Percentiles rank a stretch among this genome's conserved stretches.
These are phyloP conservation scores for Oasisia sp. DNA, from an alignment of 2,888 invertebrate species.

Conservation along the genomic window DNA sequence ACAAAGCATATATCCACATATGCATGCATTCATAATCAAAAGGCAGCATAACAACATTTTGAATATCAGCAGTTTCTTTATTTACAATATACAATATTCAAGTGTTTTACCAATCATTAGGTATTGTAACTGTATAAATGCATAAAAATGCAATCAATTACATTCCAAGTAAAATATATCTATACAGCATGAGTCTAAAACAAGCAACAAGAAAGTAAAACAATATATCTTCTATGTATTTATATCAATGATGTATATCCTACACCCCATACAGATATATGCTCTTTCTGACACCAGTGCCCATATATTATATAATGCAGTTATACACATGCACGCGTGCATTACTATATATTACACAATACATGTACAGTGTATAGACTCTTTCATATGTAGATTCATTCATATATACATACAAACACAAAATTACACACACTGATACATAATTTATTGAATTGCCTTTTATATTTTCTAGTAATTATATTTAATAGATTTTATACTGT, in stretches of 20 bases:
- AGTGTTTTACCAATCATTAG: not conserved
- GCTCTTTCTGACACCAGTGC: no score
- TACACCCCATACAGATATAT: no score
- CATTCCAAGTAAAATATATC: not conserved
- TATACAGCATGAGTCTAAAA: not conserved
- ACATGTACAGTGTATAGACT: no score
- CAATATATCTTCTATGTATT: not conserved
- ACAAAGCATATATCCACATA: not conserved
- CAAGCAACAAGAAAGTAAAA: conserved; percentile 10
- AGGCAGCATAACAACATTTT: not conserved
- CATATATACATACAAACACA: not conserved
- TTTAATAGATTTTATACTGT: no score
- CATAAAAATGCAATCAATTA: not conserved
- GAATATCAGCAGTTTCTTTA: not conserved
- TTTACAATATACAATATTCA: conserved; percentile 4
- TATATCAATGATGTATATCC: not conserved
- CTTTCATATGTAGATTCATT: no score
- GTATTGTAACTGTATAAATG: not conserved
- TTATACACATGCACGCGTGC: no score
- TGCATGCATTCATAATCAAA: not conserved
- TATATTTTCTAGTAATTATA: not conserved
- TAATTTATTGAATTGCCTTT: not conserved
- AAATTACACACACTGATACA: not conserved
- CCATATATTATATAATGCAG: no score
- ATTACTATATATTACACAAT: no score